Evolutionary conservation across 1,140 invertebrate genomes (phyloP).

Genomic region (Euura lappo): DNA sequence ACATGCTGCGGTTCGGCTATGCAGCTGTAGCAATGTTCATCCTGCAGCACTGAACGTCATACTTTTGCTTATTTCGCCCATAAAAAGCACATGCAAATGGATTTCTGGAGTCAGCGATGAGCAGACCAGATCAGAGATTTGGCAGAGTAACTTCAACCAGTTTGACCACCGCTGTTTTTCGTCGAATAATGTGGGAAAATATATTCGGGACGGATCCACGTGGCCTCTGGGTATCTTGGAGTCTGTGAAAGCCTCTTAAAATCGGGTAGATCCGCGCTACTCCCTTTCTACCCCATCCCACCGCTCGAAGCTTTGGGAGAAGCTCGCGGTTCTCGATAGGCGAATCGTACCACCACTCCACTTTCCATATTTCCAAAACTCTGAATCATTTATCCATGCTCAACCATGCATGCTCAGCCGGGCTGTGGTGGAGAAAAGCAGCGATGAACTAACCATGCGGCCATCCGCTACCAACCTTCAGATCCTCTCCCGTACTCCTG

Average conservation of each 20-base stretch:
- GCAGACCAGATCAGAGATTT: too few species aligned
- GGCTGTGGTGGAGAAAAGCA: slow-evolving; percentile 2
- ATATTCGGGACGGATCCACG: background rate
- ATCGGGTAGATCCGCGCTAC: slow-evolving; percentile 27
- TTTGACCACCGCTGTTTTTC: slow-evolving; percentile 3
- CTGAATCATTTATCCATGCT: slow-evolving; percentile 47
- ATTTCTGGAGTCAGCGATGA: too few species aligned
- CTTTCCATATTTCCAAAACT: slow-evolving; percentile 47
- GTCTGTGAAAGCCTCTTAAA: slow-evolving; percentile 31
- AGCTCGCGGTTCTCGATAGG: background rate
- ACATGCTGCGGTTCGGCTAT: too few species aligned
- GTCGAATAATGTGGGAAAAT: background rate
- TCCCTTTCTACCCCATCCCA: slow-evolving; percentile 12
- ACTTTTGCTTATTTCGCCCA: too few species aligned
- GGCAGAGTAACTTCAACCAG: background rate
- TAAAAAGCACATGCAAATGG: too few species aligned
- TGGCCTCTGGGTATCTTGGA: background rate
- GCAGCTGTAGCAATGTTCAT: too few species aligned
- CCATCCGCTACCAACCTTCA: slow-evolving; percentile 19
- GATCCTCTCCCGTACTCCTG: background rate
- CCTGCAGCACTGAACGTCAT: too few species aligned
- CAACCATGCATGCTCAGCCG: slow-evolving; percentile 34
- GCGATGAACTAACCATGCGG: background rate
- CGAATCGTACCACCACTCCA: slow-evolving; percentile 29
- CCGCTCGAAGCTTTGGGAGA: background rate